Base-by-base conservation (phyloP, 2,888 invertebrate genomes). In the Alcis repandata region DNA sequence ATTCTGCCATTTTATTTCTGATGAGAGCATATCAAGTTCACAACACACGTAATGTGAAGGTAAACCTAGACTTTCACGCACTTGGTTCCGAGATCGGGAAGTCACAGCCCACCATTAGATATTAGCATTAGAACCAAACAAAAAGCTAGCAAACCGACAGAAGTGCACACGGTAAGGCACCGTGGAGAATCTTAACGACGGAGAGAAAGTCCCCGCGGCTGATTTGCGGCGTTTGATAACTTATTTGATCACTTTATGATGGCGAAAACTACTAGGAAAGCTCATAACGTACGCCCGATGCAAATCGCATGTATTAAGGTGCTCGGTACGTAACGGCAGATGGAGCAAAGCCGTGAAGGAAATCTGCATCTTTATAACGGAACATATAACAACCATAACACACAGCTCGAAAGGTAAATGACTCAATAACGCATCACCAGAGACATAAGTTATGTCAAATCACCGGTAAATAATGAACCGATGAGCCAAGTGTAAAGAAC, bases 201-300 rank as follows among this genome's bases (percentile, higher is more conserved):
- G 77, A 71, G 85, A 84, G 90, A 91, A 90, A 91, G 89, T 86
- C 83, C 80, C 80, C 60, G 75, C 68, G 67, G 66, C 86, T 88
- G 89, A 91, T 90, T 91, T 88, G 89, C 77, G 73, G 78, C 82
- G 75, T 85, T 83, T 91, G 90, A 90, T 90, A 87, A 90, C 87
- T 89, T 87, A 88, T 91, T 90, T 91, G 92, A 92, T 91, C 89
- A 92, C 91, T 90, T 92, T 92, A 92, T 92, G 90, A 92, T 92
- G 86, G 90, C 85, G 88, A 88, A 89, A 87, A 90, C 82, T 84
- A 84, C 83, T 76, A 85, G 86, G 87, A 87, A 89, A 89, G 85
- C 87, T 86, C 87, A 87, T 90, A 90, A 88, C 85, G 87, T 79
- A 82, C 85, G 78, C 77, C 73, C 77, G 82, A 89, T 89, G 91